phyloP scores from a whole-genome alignment of 1,140 invertebrate species.

The Drepana arcuata region DNA sequence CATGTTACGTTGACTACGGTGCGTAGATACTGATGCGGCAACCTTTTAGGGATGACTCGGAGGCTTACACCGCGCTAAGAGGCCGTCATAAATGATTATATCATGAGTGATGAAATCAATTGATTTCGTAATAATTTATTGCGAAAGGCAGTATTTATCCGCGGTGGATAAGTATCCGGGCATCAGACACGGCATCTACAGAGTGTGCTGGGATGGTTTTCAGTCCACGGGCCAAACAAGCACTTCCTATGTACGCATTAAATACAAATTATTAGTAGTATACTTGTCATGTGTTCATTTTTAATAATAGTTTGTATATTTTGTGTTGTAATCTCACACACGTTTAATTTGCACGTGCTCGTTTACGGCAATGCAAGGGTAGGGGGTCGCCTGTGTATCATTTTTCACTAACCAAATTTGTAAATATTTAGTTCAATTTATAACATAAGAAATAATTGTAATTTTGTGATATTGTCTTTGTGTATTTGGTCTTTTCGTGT shows the following conservation, averaged over 20 bases:
- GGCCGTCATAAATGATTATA: too few relatives aligned
- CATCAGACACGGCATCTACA: too few relatives aligned
- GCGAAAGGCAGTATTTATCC: too few relatives aligned
- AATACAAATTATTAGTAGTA: neutral
- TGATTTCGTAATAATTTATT: too few relatives aligned
- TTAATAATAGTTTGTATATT: neutral
- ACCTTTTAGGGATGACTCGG: too few relatives aligned
- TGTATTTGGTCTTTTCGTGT: conserved; percentile 20
- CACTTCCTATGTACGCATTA: neutral
- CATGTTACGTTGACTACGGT: too few relatives aligned
- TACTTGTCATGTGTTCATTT: conserved; percentile 10
- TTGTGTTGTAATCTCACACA: conserved; percentile 3
- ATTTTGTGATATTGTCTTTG: conserved; percentile 49
- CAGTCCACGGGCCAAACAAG: neutral
- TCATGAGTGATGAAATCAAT: too few relatives aligned
- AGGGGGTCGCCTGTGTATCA: conserved; percentile 1
- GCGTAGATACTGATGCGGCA: too few relatives aligned
- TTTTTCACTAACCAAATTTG: conserved; percentile 33
- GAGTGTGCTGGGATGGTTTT: too few relatives aligned
- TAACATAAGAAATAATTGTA: conserved; percentile 29
- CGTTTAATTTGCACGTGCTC: neutral
- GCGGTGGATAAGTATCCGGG: too few relatives aligned
- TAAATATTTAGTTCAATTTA: conserved; percentile 58
- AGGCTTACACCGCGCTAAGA: too few relatives aligned
- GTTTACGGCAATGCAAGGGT: neutral